Evolutionary conservation across 2,113 vertebrate species (phyloP).

Genomic region (Oenanthe oenanthe): DNA sequence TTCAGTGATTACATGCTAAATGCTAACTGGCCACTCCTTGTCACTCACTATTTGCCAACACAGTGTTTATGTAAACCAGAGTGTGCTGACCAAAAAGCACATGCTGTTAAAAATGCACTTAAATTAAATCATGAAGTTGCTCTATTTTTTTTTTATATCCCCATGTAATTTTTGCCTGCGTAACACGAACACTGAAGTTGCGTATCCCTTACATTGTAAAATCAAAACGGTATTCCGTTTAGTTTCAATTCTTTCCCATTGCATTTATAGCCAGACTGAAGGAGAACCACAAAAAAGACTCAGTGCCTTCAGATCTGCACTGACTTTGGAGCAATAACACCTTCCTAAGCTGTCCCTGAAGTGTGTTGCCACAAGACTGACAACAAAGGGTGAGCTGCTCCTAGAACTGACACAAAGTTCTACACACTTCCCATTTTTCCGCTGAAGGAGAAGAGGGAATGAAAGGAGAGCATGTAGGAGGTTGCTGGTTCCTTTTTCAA

Average conservation of each 20-base stretch:
- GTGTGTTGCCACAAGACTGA: background rate
- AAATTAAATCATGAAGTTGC: background rate
- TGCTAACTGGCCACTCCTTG: conserved; percentile 51
- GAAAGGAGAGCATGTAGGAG: background rate
- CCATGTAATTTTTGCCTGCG: fast-evolving
- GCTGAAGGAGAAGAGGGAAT: background rate
- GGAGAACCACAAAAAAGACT: background rate
- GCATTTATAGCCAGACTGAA: background rate
- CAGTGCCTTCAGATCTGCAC: background rate
- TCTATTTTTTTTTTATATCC: background rate
- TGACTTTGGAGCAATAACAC: background rate
- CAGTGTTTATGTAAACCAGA: conserved; percentile 49
- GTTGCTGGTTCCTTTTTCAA: background rate
- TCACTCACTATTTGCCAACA: conserved; percentile 53
- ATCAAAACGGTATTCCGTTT: background rate
- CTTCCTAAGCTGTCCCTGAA: background rate
- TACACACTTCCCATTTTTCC: background rate
- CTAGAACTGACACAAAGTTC: background rate
- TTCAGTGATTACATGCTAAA: conserved; percentile 27
- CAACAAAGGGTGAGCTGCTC: background rate
- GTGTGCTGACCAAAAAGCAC: conserved; percentile 13
- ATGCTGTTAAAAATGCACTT: background rate
- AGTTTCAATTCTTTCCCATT: background rate
- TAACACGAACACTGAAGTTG: background rate
- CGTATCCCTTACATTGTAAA: background rate